Evolutionary conservation across 2,113 vertebrate species (phyloP).

Genomic region (Labeo rohita): DNA sequence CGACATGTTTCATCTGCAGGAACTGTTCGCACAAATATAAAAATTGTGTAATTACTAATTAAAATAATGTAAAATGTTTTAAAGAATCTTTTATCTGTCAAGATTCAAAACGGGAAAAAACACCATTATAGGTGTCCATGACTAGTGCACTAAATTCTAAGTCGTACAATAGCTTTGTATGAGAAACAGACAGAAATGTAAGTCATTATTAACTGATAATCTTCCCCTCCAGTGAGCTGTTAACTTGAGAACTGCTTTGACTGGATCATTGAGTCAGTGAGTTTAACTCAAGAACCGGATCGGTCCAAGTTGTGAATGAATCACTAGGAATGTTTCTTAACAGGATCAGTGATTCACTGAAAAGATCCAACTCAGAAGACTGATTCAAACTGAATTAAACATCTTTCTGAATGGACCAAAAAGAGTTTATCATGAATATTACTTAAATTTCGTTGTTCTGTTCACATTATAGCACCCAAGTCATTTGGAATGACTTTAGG

Average conservation of each 20-base stretch:
- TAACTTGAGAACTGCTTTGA: slow-evolving; percentile 8
- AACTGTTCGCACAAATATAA: slow-evolving; percentile 2
- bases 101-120: neutral
- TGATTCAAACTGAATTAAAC: neutral
- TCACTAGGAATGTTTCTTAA: slow-evolving; percentile 9
- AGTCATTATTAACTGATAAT: slow-evolving; percentile 21
- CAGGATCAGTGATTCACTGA: neutral
- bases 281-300: neutral
- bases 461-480: neutral
- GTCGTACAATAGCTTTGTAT: neutral
- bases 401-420: neutral
- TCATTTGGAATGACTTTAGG: neutral
- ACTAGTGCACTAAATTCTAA: neutral
- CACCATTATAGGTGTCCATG: neutral
- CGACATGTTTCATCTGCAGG: slow-evolving; percentile 71
- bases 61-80: neutral
- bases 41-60: neutral
- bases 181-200: neutral
- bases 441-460: neutral
- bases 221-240: slow-evolving; percentile 16
- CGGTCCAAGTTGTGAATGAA: slow-evolving; percentile 12
- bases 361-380: neutral
- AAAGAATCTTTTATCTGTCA: neutral
- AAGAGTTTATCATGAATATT: neutral
- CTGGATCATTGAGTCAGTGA: neutral